Conservation (phyloP, 2,113 vertebrate species). For the Tenebrosternarchus preto region DNA sequence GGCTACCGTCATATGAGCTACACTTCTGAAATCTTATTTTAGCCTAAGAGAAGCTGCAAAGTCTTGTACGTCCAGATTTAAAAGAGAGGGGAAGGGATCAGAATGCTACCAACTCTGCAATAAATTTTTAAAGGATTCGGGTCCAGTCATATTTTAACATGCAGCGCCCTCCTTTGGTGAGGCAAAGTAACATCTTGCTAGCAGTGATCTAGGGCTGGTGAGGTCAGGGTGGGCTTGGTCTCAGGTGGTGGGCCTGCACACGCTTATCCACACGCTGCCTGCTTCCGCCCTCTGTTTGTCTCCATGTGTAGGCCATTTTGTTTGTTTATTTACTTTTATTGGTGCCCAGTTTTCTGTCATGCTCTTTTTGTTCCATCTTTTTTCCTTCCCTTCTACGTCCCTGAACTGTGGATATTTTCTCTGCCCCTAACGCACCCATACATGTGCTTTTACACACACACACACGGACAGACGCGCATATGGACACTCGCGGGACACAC, state of each 20-base stretch:
- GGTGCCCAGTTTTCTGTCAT: neutral
- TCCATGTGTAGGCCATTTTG: conserved; percentile 23
- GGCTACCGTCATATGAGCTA: neutral
- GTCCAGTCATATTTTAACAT: neutral
- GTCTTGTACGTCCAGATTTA: too few species aligned
- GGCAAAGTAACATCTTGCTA: neutral
- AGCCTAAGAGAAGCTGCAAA: too few species aligned
- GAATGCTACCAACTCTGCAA: too few species aligned
- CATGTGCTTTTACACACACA: too few species aligned
- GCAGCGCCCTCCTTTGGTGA: neutral
- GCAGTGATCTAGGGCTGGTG: conserved; percentile 35
- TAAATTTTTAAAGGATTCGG: neutral
- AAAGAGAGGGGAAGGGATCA: too few species aligned
- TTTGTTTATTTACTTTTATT: conserved; percentile 13
- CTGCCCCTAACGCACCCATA: neutral
- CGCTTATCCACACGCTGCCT: conserved; percentile 57
- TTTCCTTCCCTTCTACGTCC: neutral
- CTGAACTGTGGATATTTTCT: conserved; percentile 15
- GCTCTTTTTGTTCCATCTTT: conserved; percentile 46
- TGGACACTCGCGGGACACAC: conserved; percentile 17
- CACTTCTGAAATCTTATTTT: too few species aligned
- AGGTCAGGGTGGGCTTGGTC: conserved; percentile 46
- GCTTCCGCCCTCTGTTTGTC: conserved; percentile 54
- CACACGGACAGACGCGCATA: neutral
- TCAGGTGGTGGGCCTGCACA: conserved; percentile 43